Evolutionary conservation across 2,797 vertebrate species (phyloP).

Genomic region (Crocidura indochinensis): DNA sequence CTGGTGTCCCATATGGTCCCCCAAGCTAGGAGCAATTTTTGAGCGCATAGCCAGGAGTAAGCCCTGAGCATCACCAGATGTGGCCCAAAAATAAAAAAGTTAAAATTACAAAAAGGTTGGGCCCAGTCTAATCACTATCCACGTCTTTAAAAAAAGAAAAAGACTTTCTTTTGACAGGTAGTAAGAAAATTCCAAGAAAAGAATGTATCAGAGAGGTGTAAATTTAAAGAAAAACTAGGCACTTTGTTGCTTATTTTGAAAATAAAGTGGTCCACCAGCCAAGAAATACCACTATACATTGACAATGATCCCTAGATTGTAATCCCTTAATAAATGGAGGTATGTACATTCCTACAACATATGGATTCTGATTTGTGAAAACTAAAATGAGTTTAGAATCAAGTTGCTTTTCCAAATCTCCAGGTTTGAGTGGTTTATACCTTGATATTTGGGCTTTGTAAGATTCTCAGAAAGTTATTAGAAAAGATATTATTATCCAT

Average conservation of each 20-base stretch:
- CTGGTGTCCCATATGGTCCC: too few species aligned
- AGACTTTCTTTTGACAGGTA: neutral
- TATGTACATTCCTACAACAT: neutral
- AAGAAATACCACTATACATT: neutral
- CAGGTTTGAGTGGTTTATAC: neutral
- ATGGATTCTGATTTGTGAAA: neutral
- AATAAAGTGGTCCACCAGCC: neutral
- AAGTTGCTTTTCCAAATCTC: conserved; percentile 24
- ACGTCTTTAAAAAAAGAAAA: neutral
- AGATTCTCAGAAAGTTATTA: neutral
- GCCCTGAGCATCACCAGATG: too few species aligned
- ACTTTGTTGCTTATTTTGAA: neutral
- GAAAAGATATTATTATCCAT: neutral
- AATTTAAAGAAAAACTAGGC: neutral
- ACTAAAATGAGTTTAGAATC: neutral
- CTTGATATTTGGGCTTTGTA: neutral
- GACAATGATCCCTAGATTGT: neutral
- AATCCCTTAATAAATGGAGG: neutral
- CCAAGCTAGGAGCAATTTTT: too few species aligned
- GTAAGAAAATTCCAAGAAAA: neutral
- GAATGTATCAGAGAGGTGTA: neutral
- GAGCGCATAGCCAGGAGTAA: too few species aligned
- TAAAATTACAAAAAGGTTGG: too few species aligned
- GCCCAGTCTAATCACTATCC: neutral
- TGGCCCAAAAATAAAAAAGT: too few species aligned